phyloP scores from a whole-genome alignment of 2,888 invertebrate species.

The Agapetus fuscipes region DNA sequence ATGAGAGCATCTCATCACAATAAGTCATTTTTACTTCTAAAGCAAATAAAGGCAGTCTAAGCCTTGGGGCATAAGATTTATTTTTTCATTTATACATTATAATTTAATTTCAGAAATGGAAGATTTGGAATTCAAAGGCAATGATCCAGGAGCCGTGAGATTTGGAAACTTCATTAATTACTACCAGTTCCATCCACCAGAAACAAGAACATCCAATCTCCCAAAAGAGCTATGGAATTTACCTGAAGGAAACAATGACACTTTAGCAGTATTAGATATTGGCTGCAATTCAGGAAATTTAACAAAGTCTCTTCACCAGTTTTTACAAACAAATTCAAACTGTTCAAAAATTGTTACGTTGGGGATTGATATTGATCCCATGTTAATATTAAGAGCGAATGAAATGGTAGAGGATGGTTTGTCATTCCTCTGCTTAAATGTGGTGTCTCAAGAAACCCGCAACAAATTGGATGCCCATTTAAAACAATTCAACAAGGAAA shows the following conservation, averaged over 20 bases:
- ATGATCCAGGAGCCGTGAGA: slow-evolving; percentile 67
- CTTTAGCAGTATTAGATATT: slow-evolving; percentile 54
- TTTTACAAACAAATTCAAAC: slow-evolving; percentile 37
- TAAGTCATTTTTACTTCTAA: too few relatives aligned
- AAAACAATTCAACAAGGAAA: slow-evolving; percentile 28
- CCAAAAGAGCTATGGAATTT: slow-evolving; percentile 31
- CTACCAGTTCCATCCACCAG: slow-evolving; percentile 68
- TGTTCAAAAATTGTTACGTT: slow-evolving; percentile 39
- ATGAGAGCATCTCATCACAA: too few relatives aligned
- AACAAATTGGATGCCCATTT: slow-evolving; percentile 41
- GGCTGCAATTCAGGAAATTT: slow-evolving; percentile 76
- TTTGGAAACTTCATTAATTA: slow-evolving; percentile 84
- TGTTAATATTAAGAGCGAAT: slow-evolving; percentile 56
- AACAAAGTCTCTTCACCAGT: slow-evolving; percentile 48
- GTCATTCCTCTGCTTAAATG: slow-evolving; percentile 48
- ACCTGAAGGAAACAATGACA: slow-evolving; percentile 25
- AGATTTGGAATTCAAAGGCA: slow-evolving; percentile 38
- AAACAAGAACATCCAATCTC: slow-evolving; percentile 55
- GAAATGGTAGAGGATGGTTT: slow-evolving; percentile 42
- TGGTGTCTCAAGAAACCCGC: slow-evolving; percentile 40
- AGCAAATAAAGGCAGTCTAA: too few relatives aligned
- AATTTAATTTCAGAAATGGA: too few relatives aligned
- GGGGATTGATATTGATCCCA: slow-evolving; percentile 67
- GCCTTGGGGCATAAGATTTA: too few relatives aligned
- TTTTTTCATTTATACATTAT: too few relatives aligned